Evolutionary conservation across 2,113 vertebrate genomes (phyloP), one percentile per base, ranked within the genome.

Genomic region (Caretta caretta): DNA sequence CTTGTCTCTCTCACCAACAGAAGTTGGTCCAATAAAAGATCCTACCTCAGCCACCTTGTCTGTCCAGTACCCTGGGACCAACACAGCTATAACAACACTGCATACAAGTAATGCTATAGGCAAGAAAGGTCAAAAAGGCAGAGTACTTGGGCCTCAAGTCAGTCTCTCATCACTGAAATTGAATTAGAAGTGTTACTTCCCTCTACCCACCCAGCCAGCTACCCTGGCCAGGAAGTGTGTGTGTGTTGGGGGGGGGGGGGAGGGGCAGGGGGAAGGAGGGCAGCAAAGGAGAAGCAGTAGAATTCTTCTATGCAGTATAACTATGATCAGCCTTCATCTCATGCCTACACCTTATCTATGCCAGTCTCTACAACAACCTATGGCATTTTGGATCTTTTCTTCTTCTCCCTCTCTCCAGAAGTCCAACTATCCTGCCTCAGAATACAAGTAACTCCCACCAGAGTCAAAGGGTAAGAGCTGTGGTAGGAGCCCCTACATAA

Each of bases 161-260:
- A 88, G 49, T 76, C 69, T 84, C 83, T 95, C 85, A 84, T 92
- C 78, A 93, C 10, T 76, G 56, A 95, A 96, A 97, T 42, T 53
- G 38, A 96, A 95, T 96, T 91, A 94, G 87, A 92, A 94, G 76
- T 81, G 62, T 49, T 29, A 29, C 57, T 59, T 11, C 27, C 27
- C 5, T 31, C 57, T 29, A 59, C 53, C 57, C 56, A 59, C 10
- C 25, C 56, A 27, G 56, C 56, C 57, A 59, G 57, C 27, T 59
- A 13, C 25, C 12, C 57, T 31, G 27, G 57, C 57, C 57, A 59
- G 12, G 29, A 31, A 59, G 5, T 59, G 25, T 27, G 42, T 42
- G 38, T 42, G 38, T 42, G 38, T 42, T 42, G 42, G 42, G 10
- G 4, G 25, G 25, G 38, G 38, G 11, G 56, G 38, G 5, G 38